A percentile compares a stretch with the other conserved stretches of the same genome.
phyloP scores from a whole-genome alignment of 2,888 invertebrate genomes.

The Coelinius sp. region DNA sequence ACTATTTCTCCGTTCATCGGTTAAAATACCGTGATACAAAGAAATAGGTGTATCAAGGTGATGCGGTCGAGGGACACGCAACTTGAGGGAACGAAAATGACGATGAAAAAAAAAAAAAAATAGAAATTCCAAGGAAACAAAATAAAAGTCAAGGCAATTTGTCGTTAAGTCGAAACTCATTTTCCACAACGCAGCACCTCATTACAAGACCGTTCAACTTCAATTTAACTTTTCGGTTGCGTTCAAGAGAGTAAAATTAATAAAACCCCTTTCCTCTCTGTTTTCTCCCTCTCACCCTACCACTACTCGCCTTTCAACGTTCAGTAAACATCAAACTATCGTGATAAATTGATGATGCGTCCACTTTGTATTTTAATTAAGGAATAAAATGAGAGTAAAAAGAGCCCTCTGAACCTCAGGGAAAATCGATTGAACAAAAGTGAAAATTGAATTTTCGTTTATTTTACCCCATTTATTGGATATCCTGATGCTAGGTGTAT shows the following conservation, averaged over 20 bases:
- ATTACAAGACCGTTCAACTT: conserved; percentile 61
- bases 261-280: conserved; percentile 41
- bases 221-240: conserved; percentile 57
- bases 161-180: conserved; percentile 61
- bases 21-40: not conserved
- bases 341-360: conserved; percentile 22
- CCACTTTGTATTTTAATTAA: conserved; percentile 10
- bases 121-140: conserved; percentile 9
- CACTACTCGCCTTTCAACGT: conserved; percentile 5
- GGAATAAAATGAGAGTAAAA: not conserved
- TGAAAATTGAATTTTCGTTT: not conserved
- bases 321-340: conserved; percentile 26
- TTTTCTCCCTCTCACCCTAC: conserved; percentile 17
- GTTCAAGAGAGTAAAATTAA: conserved; percentile 38
- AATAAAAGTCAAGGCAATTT: conserved; percentile 51
- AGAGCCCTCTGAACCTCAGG: not conserved
- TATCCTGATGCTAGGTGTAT: not conserved
- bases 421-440: not conserved
- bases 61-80: not conserved
- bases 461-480: not conserved
- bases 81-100: conserved; percentile 5
- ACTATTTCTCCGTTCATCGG: not conserved
- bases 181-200: conserved; percentile 58
- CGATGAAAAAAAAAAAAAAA: not conserved
- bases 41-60: not conserved